Evolutionary conservation across 2,113 vertebrate species (phyloP).

Genomic region (Orcinus orca): DNA sequence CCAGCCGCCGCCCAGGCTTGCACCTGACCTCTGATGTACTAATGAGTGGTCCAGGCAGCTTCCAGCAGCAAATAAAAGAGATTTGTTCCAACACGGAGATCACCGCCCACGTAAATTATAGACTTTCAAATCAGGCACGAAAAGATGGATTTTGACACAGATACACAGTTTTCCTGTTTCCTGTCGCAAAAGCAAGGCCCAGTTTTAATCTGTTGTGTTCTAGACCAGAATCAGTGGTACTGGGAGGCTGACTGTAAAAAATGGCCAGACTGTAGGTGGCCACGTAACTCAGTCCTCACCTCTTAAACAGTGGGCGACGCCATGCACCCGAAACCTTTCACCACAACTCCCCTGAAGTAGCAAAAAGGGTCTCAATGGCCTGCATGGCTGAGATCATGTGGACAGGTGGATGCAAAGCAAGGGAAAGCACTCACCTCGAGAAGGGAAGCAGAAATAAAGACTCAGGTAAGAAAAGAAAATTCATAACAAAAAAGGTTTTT

Average conservation of each 20-base stretch:
- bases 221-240: no score
- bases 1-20: slow-evolving; percentile 78
- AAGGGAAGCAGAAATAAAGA: background rate
- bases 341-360: background rate
- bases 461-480: background rate
- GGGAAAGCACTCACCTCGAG: background rate
- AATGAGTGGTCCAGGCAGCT: slow-evolving; percentile 78
- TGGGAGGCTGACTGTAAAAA: background rate
- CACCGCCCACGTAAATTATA: slow-evolving; percentile 28
- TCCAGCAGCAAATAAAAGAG: slow-evolving; percentile 79
- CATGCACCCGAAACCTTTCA: background rate
- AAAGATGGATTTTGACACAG: background rate
- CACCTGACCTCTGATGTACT: slow-evolving; percentile 80
- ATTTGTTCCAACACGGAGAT: slow-evolving; percentile 68
- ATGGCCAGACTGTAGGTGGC: background rate
- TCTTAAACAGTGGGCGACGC: background rate
- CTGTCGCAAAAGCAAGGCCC: background rate
- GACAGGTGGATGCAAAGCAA: background rate
- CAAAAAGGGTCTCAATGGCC: background rate
- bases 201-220: background rate
- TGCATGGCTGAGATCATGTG: background rate
- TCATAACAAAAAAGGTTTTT: background rate
- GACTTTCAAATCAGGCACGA: background rate
- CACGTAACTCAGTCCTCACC: background rate
- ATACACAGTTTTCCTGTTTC: background rate